Conservation (phyloP, 1,140 invertebrate species). For the Cydia amplana region DNA sequence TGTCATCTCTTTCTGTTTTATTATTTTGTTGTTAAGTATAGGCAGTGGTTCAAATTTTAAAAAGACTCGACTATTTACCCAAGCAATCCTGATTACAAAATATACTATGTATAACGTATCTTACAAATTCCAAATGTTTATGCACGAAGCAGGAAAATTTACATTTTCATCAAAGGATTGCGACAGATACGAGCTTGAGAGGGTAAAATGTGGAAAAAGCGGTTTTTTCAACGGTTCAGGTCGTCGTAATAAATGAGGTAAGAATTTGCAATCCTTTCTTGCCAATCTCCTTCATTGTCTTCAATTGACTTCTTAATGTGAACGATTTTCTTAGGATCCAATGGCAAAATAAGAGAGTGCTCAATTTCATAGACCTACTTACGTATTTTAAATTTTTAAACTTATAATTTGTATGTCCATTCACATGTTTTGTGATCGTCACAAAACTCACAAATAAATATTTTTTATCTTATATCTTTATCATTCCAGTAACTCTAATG, state of each 20-base stretch:
- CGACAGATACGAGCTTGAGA: background rate
- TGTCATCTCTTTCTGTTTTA: no score
- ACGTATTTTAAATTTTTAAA: no score
- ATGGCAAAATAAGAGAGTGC: background rate
- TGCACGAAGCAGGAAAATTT: background rate
- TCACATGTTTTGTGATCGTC: no score
- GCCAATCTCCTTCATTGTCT: background rate
- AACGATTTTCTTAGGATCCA: background rate
- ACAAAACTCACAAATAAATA: no score
- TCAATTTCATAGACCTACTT: background rate
- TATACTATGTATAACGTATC: no score
- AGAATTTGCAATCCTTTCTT: conserved; percentile 5
- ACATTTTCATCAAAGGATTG: conserved; percentile 10
- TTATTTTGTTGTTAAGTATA: no score
- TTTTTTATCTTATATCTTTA: no score
- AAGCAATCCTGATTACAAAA: no score
- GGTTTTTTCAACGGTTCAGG: conserved; percentile 1
- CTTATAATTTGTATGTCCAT: no score
- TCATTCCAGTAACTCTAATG: no score
- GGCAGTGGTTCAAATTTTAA: no score
- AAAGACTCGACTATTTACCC: no score
- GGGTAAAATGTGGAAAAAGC: background rate
- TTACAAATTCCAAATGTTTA: background rate
- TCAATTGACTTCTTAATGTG: conserved; percentile 6
- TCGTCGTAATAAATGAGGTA: background rate